These are phyloP conservation scores for Exaiptasia diaphana DNA, from an alignment of 64 coral and sea anemone species.

Conservation along the genomic window DNA sequence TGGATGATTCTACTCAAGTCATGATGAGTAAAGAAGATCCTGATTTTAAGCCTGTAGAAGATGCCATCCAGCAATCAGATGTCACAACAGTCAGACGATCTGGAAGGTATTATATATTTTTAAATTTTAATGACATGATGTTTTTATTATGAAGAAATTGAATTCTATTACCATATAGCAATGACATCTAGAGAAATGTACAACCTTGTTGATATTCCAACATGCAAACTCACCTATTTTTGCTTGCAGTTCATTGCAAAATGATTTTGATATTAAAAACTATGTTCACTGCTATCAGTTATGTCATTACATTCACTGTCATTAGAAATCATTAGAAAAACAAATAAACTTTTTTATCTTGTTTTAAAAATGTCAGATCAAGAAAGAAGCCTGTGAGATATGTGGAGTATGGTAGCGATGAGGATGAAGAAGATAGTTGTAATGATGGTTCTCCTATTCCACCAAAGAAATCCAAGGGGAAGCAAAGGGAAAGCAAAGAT, in stretches of 20 bases:
- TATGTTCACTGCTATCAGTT: too few species aligned
- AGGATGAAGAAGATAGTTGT: not conserved
- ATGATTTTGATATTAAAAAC: too few species aligned
- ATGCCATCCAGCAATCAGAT: not conserved
- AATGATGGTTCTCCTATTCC: not conserved
- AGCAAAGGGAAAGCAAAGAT: not conserved
- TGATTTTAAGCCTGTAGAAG: constrained; percentile 47
- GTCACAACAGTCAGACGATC: constrained; percentile 39
- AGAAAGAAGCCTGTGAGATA: constrained; percentile 56
- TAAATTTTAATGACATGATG: not conserved
- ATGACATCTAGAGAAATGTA: too few species aligned
- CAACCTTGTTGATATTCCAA: too few species aligned
- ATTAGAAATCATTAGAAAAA: too few species aligned
- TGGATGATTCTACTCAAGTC: not conserved
- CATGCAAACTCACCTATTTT: too few species aligned
- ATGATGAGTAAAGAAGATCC: constrained; percentile 60
- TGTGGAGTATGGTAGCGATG: constrained; percentile 41
- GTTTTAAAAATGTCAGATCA: too few species aligned
- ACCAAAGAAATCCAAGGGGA: constrained; percentile 38
- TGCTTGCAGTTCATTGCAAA: too few species aligned
- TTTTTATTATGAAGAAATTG: too few species aligned
- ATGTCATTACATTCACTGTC: too few species aligned
- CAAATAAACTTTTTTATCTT: too few species aligned
- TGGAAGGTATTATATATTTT: constrained; percentile 31
- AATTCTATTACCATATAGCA: not conserved